Base-by-base conservation (phyloP, 1,140 invertebrate species). In the Rhopalosiphum maidis region DNA sequence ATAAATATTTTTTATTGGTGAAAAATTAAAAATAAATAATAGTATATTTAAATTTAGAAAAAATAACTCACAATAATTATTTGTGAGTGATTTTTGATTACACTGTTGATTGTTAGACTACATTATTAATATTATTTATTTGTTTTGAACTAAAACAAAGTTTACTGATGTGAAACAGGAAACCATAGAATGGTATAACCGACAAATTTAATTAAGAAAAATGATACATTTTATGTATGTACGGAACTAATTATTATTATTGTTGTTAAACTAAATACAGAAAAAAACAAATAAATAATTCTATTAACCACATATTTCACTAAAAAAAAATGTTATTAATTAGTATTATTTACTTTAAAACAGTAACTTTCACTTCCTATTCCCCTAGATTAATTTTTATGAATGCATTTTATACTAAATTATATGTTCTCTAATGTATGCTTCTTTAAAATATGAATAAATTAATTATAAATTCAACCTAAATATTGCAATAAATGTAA, bases 401-500 rank as follows among this genome's bases (percentile, higher is more conserved):
- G 18, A 22, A 35, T 88, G 46, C 21, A n/a, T 87, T 43, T 18
- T 87, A 5, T 87, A 54, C 46, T 43, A 0, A 18, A 46, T 41
- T 30, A 30, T n/a, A 8, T 43, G 18, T 86, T 25, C 6, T 30
- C 23, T 30, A 43, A 23, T 41, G 23, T 41, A 77, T 30, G 41
- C 37, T 22, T 41, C 0, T 51, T 54, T 11, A 89, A 89, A 51
- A 51, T 35, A 89, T 54, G 87, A 54, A 89, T 89, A 89, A 89
- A 89, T 89, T 89, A 89, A 54, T 54, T 54, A 89, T 37, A 54
- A 89, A 89, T 89, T 89, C 87, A 35, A 89, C n/a, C 46, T 54
- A 37, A 89, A 54, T 89, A 54, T n/a, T 89, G 35, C 6, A 54
- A 89, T 25, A 37, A 37, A 89, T 89, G 2, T 54, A 89, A 89